phyloP scores from a whole-genome alignment of 2,113 vertebrate species.

The Eclectus roratus region DNA sequence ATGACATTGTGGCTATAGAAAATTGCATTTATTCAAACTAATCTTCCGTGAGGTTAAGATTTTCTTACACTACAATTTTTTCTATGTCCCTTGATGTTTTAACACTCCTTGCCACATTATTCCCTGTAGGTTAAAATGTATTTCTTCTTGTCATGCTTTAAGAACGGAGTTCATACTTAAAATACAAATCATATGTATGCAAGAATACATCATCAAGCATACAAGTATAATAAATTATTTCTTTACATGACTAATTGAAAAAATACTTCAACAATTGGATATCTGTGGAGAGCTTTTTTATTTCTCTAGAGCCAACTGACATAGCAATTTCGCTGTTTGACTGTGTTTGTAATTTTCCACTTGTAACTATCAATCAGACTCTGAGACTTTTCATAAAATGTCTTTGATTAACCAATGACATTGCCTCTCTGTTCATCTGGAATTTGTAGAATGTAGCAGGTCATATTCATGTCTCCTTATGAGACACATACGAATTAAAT shows the following conservation, averaged over 20 bases:
- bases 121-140: background rate
- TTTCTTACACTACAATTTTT: constrained; percentile 37
- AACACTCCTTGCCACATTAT: background rate
- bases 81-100: background rate
- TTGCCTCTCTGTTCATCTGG: background rate
- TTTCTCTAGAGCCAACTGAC: background rate
- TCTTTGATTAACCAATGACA: constrained; percentile 16
- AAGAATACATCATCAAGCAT: background rate
- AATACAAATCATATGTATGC: background rate
- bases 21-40: constrained; percentile 56
- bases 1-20: background rate
- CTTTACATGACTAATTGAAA: background rate
- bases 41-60: constrained; percentile 29
- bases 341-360: background rate
- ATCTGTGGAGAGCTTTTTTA: background rate
- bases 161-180: background rate
- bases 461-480: background rate
- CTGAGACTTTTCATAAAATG: background rate
- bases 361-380: background rate
- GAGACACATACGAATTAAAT: background rate
- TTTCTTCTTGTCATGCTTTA: constrained; percentile 7
- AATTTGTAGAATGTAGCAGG: background rate
- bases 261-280: background rate
- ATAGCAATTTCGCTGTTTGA: background rate
- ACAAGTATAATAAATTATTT: background rate